Percentiles rank a stretch among this genome's conserved stretches.
Conservation (phyloP, 2,888 invertebrate species). For the Venustoraphidia nigricollis region DNA sequence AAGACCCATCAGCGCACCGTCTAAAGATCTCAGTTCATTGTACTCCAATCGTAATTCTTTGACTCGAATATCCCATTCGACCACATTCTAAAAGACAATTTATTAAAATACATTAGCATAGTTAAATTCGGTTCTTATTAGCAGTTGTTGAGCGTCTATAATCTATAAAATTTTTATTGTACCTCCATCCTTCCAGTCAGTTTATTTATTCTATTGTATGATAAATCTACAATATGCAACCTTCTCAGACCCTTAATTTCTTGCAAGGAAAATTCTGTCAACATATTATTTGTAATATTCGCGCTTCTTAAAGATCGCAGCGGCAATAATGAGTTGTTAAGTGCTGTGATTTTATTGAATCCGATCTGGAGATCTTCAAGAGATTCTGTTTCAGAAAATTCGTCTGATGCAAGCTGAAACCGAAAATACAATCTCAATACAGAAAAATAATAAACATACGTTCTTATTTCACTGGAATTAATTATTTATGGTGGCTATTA, state of each 20-base stretch:
- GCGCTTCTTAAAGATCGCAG: slow-evolving; percentile 49
- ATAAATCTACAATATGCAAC: slow-evolving; percentile 58
- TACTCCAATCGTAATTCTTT: slow-evolving; percentile 58
- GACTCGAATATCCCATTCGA: slow-evolving; percentile 60
- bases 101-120: background rate
- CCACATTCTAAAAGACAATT: slow-evolving; percentile 42
- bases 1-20: slow-evolving; percentile 60
- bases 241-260: slow-evolving; percentile 60
- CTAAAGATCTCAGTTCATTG: slow-evolving; percentile 53
- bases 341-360: slow-evolving; percentile 50
- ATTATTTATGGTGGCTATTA: too few relatives aligned
- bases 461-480: too few relatives aligned
- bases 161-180: slow-evolving; percentile 16
- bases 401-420: slow-evolving; percentile 51
- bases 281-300: slow-evolving; percentile 60
- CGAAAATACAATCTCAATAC: background rate
- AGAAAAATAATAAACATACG: too few relatives aligned
- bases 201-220: slow-evolving; percentile 54
- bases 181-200: slow-evolving; percentile 51
- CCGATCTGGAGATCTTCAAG: slow-evolving; percentile 57
- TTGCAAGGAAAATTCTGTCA: slow-evolving; percentile 64
- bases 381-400: slow-evolving; percentile 54
- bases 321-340: slow-evolving; percentile 58
- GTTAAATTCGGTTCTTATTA: background rate
- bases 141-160: background rate